Evolutionary conservation across 2,113 vertebrate species (phyloP).

Genomic region (Procavia capensis): DNA sequence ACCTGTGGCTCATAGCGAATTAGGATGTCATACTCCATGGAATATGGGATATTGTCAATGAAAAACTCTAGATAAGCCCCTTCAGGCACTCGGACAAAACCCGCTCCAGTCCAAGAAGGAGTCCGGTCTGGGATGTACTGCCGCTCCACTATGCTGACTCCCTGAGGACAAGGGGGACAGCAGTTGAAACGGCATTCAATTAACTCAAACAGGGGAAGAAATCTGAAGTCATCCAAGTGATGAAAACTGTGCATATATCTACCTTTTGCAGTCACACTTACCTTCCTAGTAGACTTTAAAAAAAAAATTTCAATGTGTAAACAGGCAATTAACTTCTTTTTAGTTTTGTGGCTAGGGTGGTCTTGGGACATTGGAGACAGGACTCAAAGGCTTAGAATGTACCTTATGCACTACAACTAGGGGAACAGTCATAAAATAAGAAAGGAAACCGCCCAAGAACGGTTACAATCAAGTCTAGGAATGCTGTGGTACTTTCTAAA

Average conservation of each 20-base stretch:
- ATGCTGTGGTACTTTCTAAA: background rate
- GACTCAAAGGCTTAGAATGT: background rate
- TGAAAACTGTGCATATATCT: fast-evolving
- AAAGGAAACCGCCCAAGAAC: background rate
- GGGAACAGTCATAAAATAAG: background rate
- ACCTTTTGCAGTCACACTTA: background rate
- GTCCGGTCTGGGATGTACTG: conserved; percentile 91
- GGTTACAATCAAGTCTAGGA: background rate
- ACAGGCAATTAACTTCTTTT: background rate
- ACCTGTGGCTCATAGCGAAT: conserved; percentile 99
- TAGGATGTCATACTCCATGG: conserved; percentile 97
- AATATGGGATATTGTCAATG: conserved; percentile 95
- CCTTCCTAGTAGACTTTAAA: background rate
- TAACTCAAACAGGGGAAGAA: background rate
- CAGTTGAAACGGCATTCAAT: background rate
- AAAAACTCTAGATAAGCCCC: conserved; percentile 95
- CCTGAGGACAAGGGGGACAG: conserved; percentile 83
- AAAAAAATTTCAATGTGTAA: background rate
- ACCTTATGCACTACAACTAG: background rate
- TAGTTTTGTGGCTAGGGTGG: background rate
- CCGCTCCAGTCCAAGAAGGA: conserved; percentile 96
- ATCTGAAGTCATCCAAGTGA: background rate
- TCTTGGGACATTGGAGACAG: background rate
- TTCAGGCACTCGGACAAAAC: conserved; percentile 95
- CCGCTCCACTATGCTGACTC: conserved; percentile 91